Evolutionary conservation across 2,888 invertebrate genomes (phyloP).

Genomic region (Plemyria rubiginata): DNA sequence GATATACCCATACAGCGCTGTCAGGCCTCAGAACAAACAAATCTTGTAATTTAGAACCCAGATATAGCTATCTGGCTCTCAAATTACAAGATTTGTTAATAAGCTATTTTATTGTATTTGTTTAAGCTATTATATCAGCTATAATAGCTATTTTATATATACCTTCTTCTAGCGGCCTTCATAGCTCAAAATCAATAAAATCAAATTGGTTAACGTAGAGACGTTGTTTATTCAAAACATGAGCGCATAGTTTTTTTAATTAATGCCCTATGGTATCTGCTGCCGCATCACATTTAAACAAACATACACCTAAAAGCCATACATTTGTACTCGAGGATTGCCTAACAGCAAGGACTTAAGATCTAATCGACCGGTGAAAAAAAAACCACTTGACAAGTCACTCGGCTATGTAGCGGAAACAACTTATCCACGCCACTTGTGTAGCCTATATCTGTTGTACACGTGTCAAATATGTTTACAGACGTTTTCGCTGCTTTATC

Average conservation of each 20-base stretch:
- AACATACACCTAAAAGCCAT: slow-evolving; percentile 1
- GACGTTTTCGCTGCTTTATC: slow-evolving; percentile 62
- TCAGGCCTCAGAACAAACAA: too few relatives aligned
- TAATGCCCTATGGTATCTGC: background rate
- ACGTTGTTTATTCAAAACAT: too few relatives aligned
- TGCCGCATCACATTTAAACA: background rate
- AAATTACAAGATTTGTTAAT: too few relatives aligned
- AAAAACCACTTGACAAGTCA: slow-evolving; percentile 53
- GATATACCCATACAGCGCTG: too few relatives aligned
- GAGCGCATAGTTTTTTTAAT: background rate
- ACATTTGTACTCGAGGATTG: slow-evolving; percentile 41
- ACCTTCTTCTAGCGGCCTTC: too few relatives aligned
- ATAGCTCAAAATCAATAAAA: too few relatives aligned
- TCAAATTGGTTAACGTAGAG: background rate
- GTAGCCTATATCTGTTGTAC: slow-evolving; percentile 64
- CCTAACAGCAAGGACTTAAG: slow-evolving; percentile 48
- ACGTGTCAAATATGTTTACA: slow-evolving; percentile 75
- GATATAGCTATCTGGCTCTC: too few relatives aligned
- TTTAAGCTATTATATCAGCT: too few relatives aligned
- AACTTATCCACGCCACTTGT: slow-evolving; percentile 65
- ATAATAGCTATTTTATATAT: too few relatives aligned
- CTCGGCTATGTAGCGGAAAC: slow-evolving; percentile 63
- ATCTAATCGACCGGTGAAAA: slow-evolving; percentile 52
- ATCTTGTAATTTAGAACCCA: too few relatives aligned
- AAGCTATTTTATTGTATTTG: too few relatives aligned